Percentiles rank a stretch among this genome's conserved stretches.
Evolutionary conservation across 2,797 vertebrate genomes (phyloP).

Genomic region (Leptodactylus fallax): DNA sequence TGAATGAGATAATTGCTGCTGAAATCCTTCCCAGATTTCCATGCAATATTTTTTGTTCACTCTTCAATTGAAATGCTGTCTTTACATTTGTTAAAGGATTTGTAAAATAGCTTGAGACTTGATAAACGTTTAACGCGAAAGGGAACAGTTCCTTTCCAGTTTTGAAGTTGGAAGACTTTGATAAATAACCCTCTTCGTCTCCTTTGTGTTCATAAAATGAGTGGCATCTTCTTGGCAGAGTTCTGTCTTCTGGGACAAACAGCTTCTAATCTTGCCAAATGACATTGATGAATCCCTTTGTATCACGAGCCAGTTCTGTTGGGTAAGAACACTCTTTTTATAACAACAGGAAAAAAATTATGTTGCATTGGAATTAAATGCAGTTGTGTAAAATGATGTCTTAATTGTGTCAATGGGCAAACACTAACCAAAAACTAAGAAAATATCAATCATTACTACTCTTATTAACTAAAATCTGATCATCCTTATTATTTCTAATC

Average conservation of each 20-base stretch:
- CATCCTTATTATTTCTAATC: background rate
- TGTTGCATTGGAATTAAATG: slow-evolving; percentile 39
- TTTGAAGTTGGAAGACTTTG: slow-evolving; percentile 49
- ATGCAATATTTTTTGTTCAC: slow-evolving; percentile 14
- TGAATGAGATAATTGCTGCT: slow-evolving; percentile 8
- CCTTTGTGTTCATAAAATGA: slow-evolving; percentile 46
- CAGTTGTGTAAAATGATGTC: slow-evolving; percentile 41
- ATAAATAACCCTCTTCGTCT: slow-evolving; percentile 45
- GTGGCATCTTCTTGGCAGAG: slow-evolving; percentile 59
- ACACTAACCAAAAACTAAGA: slow-evolving; percentile 17
- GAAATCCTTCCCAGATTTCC: slow-evolving; percentile 33
- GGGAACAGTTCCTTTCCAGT: slow-evolving; percentile 34
- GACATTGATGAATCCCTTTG: slow-evolving; percentile 60
- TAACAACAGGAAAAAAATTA: slow-evolving; percentile 20
- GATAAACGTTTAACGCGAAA: slow-evolving; percentile 33
- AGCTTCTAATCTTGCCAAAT: slow-evolving; percentile 59
- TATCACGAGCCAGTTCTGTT: slow-evolving; percentile 41
- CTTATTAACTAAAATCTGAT: slow-evolving; percentile 15
- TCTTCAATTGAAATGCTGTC: slow-evolving; percentile 35
- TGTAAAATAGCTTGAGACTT: slow-evolving; percentile 42
- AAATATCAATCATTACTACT: slow-evolving; percentile 14
- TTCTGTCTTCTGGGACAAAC: slow-evolving; percentile 53
- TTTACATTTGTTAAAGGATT: slow-evolving; percentile 48
- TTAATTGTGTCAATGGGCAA: slow-evolving; percentile 37
- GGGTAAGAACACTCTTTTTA: slow-evolving; percentile 33